These are phyloP conservation scores for Nomada fucata DNA, from an alignment of 2,888 invertebrate species.

Conservation along the genomic window DNA sequence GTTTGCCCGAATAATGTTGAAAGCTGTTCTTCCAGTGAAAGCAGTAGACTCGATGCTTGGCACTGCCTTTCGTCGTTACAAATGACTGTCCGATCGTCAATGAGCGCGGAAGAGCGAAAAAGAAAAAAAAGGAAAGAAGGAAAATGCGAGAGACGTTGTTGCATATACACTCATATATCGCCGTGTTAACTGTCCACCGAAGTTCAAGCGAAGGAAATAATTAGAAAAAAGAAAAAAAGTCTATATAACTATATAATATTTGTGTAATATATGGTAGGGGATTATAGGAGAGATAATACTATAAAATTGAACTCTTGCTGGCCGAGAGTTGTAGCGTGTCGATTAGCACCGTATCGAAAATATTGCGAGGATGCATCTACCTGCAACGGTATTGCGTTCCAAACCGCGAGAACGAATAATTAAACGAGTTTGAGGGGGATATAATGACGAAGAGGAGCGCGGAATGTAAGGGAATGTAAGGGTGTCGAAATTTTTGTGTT, in stretches of 20 bases:
- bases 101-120: slow-evolving; percentile 5
- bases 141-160: slow-evolving; percentile 50
- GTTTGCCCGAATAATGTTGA: too few relatives aligned
- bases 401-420: slow-evolving; percentile 24
- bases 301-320: slow-evolving; percentile 74
- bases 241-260: slow-evolving; percentile 16
- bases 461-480: slow-evolving; percentile 38
- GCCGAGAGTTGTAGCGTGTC: slow-evolving; percentile 74
- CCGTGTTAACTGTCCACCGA: slow-evolving; percentile 48
- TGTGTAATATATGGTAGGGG: slow-evolving; percentile 17
- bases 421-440: neutral
- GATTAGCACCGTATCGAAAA: slow-evolving; percentile 51
- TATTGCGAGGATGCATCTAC: slow-evolving; percentile 42
- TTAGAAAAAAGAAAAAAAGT: neutral
- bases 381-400: slow-evolving; percentile 10
- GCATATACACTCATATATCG: slow-evolving; percentile 54
- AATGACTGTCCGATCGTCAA: slow-evolving; percentile 67
- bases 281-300: slow-evolving; percentile 15
- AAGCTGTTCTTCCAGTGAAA: too few relatives aligned
- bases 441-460: neutral
- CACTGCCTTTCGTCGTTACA: slow-evolving; percentile 77
- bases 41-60: slow-evolving; percentile 77
- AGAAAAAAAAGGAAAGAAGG: neutral
- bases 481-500: slow-evolving; percentile 22
- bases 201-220: slow-evolving; percentile 17